These are phyloP conservation scores for Hemibagrus wyckioides DNA, from an alignment of 2,113 vertebrate genomes.

Conservation along the genomic window DNA sequence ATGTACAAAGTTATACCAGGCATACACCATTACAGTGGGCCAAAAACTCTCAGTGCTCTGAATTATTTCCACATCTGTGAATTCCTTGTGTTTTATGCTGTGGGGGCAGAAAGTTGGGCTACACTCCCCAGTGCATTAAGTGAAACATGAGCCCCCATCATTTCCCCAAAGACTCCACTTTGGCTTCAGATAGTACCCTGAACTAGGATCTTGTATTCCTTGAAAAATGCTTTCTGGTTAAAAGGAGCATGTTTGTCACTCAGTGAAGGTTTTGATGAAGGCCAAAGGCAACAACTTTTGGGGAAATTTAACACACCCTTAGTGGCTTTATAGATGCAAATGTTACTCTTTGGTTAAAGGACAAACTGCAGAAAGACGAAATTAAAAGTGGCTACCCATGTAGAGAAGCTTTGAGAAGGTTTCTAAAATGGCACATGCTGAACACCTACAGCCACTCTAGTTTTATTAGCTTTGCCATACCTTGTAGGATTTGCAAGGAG, in stretches of 20 bases:
- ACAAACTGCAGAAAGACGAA: constrained; percentile 23
- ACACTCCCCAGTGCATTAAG: constrained; percentile 57
- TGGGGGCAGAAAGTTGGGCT: constrained; percentile 45
- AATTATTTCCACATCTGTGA: constrained; percentile 53
- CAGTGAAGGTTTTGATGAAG: constrained; percentile 34
- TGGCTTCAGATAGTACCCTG: constrained; percentile 33
- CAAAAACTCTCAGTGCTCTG: constrained; percentile 32
- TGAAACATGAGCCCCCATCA: constrained; percentile 50
- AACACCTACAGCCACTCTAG: constrained; percentile 25
- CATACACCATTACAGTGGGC: constrained; percentile 20
- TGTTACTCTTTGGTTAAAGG: constrained; percentile 43
- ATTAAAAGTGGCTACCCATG: constrained; percentile 37
- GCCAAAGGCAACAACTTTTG: constrained; percentile 46
- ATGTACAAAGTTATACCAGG: constrained; percentile 42
- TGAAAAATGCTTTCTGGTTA: constrained; percentile 36
- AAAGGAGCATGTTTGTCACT: constrained; percentile 54
- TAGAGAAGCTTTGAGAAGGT: constrained; percentile 39
- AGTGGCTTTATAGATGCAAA: constrained; percentile 39
- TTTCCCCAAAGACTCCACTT: constrained; percentile 41
- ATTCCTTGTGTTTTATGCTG: constrained; percentile 53
- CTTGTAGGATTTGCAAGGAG: constrained; percentile 31
- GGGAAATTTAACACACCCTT: constrained; percentile 42
- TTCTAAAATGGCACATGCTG: constrained; percentile 34
- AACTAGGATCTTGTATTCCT: constrained; percentile 42
- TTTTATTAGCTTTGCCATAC: constrained; percentile 25